Percentiles rank a stretch among this genome's conserved stretches.
phyloP scores from a whole-genome alignment of 2,113 vertebrate genomes.

The Laticauda laticaudata region DNA sequence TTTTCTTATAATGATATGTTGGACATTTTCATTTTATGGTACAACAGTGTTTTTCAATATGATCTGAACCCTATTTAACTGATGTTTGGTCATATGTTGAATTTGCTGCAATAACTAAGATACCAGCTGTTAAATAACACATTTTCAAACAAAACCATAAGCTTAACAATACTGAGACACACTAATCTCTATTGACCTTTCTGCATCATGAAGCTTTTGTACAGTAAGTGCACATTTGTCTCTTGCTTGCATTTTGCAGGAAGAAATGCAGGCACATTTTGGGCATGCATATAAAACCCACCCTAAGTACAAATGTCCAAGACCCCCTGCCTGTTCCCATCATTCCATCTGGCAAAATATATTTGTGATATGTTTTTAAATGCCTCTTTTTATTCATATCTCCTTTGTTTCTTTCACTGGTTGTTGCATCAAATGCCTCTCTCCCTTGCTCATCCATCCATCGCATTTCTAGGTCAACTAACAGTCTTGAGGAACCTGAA shows the following conservation, averaged over 20 bases:
- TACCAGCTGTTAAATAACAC: not conserved
- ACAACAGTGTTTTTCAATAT: not conserved
- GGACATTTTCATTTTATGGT: not conserved
- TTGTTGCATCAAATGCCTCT: not conserved
- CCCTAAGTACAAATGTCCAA: not conserved
- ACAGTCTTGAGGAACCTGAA: constrained; percentile 39
- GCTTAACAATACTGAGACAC: not conserved
- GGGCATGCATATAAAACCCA: not conserved
- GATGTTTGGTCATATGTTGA: not conserved
- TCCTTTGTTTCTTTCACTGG: not conserved
- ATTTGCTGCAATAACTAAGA: not conserved
- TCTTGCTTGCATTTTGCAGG: not conserved
- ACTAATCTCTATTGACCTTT: not conserved
- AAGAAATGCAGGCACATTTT: not conserved
- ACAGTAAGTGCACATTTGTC: not conserved
- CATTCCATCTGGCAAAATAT: not conserved
- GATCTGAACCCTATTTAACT: not conserved
- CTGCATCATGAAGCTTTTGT: not conserved
- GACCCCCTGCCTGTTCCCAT: not conserved
- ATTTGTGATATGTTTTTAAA: not conserved
- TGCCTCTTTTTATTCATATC: not conserved
- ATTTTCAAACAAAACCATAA: not conserved
- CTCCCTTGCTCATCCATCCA: constrained; percentile 22
- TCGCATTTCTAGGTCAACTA: constrained; percentile 58
- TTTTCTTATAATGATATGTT: not conserved